These are phyloP conservation scores for Hipposideros larvatus DNA, from an alignment of 2,797 vertebrate species.

Conservation along the genomic window DNA sequence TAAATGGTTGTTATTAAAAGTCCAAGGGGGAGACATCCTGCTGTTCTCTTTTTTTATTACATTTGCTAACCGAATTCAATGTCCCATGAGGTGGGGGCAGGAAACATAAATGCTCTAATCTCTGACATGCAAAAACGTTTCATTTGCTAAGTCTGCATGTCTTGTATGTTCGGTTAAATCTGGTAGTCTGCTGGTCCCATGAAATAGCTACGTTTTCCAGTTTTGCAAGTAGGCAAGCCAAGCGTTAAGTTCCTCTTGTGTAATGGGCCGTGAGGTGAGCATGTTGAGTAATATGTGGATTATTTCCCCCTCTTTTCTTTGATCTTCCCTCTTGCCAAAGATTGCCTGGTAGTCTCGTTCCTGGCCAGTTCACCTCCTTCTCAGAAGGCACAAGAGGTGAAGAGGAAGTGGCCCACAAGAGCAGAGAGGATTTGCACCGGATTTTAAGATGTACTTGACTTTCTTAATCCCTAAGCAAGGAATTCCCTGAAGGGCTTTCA, in stretches of 20 bases:
- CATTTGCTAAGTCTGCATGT: constrained; percentile 23
- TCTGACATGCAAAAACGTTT: constrained; percentile 37
- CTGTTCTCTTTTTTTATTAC: neutral
- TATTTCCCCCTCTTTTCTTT: constrained; percentile 68
- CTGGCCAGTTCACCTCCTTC: constrained; percentile 70
- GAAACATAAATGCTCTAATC: neutral
- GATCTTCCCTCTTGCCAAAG: constrained; percentile 76
- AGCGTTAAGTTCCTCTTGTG: constrained; percentile 75
- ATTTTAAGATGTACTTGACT: constrained; percentile 65
- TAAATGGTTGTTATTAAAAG: constrained; percentile 44
- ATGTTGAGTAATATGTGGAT: constrained; percentile 78
- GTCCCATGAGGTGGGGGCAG: neutral
- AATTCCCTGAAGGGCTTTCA: constrained; percentile 61
- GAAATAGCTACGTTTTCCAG: constrained; percentile 61
- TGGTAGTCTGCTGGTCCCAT: constrained; percentile 44
- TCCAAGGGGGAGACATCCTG: neutral
- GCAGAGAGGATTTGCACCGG: constrained; percentile 37
- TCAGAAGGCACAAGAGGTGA: constrained; percentile 26
- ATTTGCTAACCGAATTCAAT: constrained; percentile 35
- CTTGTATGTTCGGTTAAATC: constrained; percentile 7
- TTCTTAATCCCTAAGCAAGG: constrained; percentile 64
- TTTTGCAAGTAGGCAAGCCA: constrained; percentile 73
- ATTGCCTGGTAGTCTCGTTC: constrained; percentile 68
- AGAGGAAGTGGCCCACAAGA: constrained; percentile 58
- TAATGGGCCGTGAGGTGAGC: constrained; percentile 78